Evolutionary conservation across 2,888 invertebrate genomes (phyloP), one percentile per base, ranked within the genome.

Genomic region (Linnaemya vulpina): DNA sequence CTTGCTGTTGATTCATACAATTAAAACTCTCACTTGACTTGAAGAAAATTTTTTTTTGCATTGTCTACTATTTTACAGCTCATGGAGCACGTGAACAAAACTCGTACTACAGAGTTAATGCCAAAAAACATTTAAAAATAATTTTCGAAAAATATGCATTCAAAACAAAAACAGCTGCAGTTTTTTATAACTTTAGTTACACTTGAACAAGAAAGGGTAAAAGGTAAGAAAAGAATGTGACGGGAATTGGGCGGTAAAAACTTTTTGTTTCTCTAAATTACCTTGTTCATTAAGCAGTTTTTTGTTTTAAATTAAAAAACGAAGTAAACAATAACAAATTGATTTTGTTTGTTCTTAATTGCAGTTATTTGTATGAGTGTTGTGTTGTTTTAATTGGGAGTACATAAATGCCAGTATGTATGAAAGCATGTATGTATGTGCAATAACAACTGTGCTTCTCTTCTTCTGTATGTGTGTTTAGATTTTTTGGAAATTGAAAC

Each of bases 301-400:
- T 84, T 83, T 70, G 55, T 65, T 75, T 43, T 75, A 40, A 60
- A 73, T 20, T 53, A 43, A 70, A 43, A 65, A 60, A 77, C 22
- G 17, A 51, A 82, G 68, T 38, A 78, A 82, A 82, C 75, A 85
- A 78, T 68, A 79, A 79, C 78, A 85, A 85, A 83, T 85, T 85
- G 83, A 83, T 85, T 85, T 85, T 83, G 74, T 83, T 79, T 85
- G 51, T 38, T 38, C 82, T 85, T 82, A 85, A 85, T 85, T 85
- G 79, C 83, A 62, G 78, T 71, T 83, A 75, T 83, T 85, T 83
- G 53, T 60, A 77, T 4, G 43, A 65, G 53, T 62, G 46, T 71
- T 81, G 58, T 83, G 9, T 70, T 68, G 58, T 46, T 78, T 20
- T 55, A 43, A 68, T 49, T 58, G 20, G 30, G n/a, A 46, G 20